Base-by-base conservation (phyloP, 2,888 invertebrate genomes). In the Pseudoips prasinana region DNA sequence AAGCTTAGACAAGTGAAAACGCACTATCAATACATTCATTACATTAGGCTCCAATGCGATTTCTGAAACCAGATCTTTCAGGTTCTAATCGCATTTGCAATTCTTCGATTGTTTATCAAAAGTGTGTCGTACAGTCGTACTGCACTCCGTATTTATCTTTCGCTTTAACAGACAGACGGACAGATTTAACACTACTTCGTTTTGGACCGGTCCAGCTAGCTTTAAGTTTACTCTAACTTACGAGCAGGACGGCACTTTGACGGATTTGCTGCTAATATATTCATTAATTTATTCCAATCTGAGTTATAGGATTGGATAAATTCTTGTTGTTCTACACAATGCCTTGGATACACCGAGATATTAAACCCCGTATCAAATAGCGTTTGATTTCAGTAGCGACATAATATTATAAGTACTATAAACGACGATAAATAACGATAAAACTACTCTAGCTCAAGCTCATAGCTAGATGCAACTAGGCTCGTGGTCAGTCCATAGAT, bases 251-350 rank as follows among this genome's bases (percentile, higher is more conserved):
- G 39, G 43, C 58, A 33, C 31, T 49, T 47, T 66, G 75, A 75
- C 63, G 66, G 67, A 73, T 72, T 70, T 69, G 68, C 65, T 61
- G 57, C 59, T 60, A 71, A 69, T 67, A 63, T 63, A 64, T 63
- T 59, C 37, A 59, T 47, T 46, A 44, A 29, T 52, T 52, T 29
- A 33, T 34, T 54, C 41, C 41, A 22, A 8, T 41, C 28, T 39
- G 34, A 50, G 25, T 43, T 46, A 37, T 34, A 3, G 10, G 24
- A 8, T 11, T 17, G 6, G 11, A 2, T n/a, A n/a, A n/a, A n/a
- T n/a, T n/a, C n/a, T n/a, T n/a, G n/a, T 22, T 7, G 7, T 7
- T 14, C 5, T 14, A 14, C 5, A 14, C 14, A 14, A 14, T 14
- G 14, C 5, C n/a, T n/a, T n/a, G n/a, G n/a, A n/a, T n/a, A n/a